phyloP scores from a whole-genome alignment of 2,888 invertebrate species.

The Tupiocoris notatus region DNA sequence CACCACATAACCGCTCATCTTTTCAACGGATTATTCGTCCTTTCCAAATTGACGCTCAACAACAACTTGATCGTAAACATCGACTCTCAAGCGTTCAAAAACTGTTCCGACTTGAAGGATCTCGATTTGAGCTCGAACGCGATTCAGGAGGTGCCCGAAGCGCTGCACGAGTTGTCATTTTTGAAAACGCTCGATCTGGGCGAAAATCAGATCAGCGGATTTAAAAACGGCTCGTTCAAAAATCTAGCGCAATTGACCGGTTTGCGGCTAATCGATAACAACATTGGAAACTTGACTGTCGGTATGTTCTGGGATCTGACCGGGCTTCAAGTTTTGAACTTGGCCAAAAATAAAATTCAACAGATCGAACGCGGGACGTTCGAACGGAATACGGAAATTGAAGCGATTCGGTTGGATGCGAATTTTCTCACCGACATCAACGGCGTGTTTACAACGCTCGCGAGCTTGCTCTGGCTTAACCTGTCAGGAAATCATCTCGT shows the following conservation, averaged over 20 bases:
- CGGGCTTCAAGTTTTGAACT: slow-evolving; percentile 78
- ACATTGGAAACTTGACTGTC: slow-evolving; percentile 77
- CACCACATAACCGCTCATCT: slow-evolving; percentile 77
- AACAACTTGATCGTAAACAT: slow-evolving; percentile 79
- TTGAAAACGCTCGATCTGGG: slow-evolving; percentile 86
- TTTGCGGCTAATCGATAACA: slow-evolving; percentile 84
- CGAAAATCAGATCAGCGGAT: slow-evolving; percentile 82
- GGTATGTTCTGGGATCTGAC: slow-evolving; percentile 86
- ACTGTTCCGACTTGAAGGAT: slow-evolving; percentile 84
- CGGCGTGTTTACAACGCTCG: slow-evolving; percentile 80
- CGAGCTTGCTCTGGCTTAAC: slow-evolving; percentile 83
- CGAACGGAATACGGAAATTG: slow-evolving; percentile 74
- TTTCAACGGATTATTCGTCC: slow-evolving; percentile 79
- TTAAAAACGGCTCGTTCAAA: slow-evolving; percentile 80
- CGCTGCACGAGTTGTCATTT: slow-evolving; percentile 75
- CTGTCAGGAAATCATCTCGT: slow-evolving; percentile 87
- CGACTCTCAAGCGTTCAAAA: slow-evolving; percentile 78
- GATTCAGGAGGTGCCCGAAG: slow-evolving; percentile 76
- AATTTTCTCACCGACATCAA: slow-evolving; percentile 87
- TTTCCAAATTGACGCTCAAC: slow-evolving; percentile 80
- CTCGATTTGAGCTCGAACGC: slow-evolving; percentile 86
- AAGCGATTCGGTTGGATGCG: slow-evolving; percentile 83
- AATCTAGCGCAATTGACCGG: slow-evolving; percentile 84
- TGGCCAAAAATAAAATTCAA: slow-evolving; percentile 80
- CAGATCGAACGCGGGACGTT: slow-evolving; percentile 82